A percentile compares a stretch with the other conserved stretches of the same genome.
These are phyloP conservation scores for Leucania comma DNA, from an alignment of 2,888 invertebrate species.

Conservation along the genomic window DNA sequence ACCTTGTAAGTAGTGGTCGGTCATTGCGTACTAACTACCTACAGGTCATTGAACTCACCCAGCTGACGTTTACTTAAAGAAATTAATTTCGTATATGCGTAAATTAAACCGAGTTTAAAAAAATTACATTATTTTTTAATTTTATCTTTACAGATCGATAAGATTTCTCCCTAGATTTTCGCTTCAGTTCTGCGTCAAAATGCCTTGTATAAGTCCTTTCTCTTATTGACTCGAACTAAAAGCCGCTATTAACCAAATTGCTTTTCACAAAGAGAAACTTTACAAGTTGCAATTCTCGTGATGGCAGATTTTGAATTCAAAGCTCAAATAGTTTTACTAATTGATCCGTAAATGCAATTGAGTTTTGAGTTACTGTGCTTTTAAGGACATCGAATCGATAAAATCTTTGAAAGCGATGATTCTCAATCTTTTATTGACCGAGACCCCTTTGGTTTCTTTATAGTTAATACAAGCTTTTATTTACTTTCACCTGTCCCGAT, in stretches of 20 bases:
- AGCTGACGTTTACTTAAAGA: no score
- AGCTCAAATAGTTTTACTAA: constrained; percentile 16
- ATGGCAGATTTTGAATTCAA: constrained; percentile 23
- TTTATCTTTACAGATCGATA: no score
- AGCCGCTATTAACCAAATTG: neutral
- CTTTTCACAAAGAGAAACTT: neutral
- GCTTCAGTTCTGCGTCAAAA: neutral
- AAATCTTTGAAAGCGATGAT: neutral
- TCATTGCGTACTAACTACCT: no score
- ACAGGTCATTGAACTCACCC: no score
- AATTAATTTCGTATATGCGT: no score
- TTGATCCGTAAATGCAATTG: constrained; percentile 5
- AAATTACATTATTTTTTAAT: no score
- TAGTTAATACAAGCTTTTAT: no score
- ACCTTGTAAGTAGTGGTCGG: no score
- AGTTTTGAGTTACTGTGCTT: neutral
- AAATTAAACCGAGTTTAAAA: no score
- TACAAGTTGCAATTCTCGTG: constrained; percentile 4
- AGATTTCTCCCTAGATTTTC: neutral
- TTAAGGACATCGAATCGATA: neutral
- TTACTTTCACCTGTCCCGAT: no score
- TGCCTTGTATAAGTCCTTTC: neutral
- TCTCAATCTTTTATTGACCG: no score
- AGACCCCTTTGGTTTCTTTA: no score
- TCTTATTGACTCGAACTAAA: neutral